phyloP scores from a whole-genome alignment of 2,113 vertebrate species.

The Xenus cinereus region DNA sequence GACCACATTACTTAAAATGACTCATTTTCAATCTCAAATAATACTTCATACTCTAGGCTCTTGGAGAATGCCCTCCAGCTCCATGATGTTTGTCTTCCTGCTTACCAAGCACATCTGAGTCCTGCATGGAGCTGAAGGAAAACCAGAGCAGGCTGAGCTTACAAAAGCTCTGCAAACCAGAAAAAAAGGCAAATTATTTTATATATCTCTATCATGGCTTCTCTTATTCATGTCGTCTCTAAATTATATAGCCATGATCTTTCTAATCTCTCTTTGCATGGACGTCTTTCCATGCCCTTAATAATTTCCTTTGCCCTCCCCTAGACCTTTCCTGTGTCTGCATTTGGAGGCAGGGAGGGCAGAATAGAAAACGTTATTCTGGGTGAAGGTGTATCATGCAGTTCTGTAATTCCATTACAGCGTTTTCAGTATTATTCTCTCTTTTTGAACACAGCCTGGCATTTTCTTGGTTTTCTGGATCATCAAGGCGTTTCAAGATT shows the following conservation, averaged over 20 bases:
- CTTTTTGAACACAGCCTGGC: not conserved
- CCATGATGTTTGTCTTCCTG: not conserved
- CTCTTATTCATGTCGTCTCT: constrained; percentile 32
- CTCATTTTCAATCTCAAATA: not conserved
- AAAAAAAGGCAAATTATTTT: constrained; percentile 46
- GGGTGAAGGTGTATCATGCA: constrained; percentile 35
- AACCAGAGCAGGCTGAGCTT: not conserved
- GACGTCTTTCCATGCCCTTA: constrained; percentile 26
- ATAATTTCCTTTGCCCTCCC: constrained; percentile 57
- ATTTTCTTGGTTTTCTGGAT: not conserved
- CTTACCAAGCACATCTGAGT: not conserved
- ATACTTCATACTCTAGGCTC: not conserved
- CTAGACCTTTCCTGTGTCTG: constrained; percentile 14
- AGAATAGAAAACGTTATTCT: constrained; percentile 3
- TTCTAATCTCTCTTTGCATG: constrained; percentile 59
- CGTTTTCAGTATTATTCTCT: not conserved
- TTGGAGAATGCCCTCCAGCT: not conserved
- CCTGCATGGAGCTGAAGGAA: not conserved
- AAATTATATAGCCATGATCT: constrained; percentile 58
- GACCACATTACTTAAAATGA: not conserved
- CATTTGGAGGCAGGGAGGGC: not conserved
- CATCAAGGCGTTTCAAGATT: fast-evolving
- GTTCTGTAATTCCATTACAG: constrained; percentile 38
- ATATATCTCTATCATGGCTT: constrained; percentile 25
- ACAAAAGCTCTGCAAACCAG: not conserved